These are phyloP conservation scores for Sminthurinus aureus DNA, from an alignment of 2,888 invertebrate species.

Conservation along the genomic window DNA sequence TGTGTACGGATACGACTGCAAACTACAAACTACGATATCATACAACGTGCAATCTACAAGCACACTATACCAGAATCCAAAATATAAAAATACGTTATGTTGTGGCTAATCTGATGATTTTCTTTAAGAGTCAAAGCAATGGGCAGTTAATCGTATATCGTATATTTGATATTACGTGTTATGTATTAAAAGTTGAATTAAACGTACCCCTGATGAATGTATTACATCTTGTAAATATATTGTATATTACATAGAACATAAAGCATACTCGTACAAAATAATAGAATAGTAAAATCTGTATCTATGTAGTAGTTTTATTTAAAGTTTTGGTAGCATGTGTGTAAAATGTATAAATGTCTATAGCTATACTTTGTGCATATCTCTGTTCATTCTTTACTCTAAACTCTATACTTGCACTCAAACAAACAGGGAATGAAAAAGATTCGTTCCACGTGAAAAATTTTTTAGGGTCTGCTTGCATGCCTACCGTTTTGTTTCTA, in stretches of 20 bases:
- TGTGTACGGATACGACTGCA: background rate
- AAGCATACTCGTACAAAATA: background rate
- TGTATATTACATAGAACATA: background rate
- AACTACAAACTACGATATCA: no score
- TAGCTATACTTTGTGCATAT: no score
- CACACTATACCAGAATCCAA: no score
- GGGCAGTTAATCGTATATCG: background rate
- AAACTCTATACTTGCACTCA: background rate
- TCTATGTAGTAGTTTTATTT: background rate
- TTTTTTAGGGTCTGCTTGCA: slow-evolving; percentile 37
- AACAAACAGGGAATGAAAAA: slow-evolving; percentile 29
- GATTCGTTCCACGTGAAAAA: slow-evolving; percentile 35
- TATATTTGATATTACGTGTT: background rate
- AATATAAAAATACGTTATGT: no score
- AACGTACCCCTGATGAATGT: background rate
- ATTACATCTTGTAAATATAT: background rate
- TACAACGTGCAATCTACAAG: no score
- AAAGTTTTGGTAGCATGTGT: background rate
- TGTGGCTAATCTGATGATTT: background rate
- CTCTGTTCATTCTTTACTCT: no score
- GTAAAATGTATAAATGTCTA: background rate
- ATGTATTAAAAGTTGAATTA: background rate
- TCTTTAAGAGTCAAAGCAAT: background rate
- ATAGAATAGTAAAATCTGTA: background rate
- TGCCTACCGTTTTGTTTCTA: slow-evolving; percentile 28